Percentiles rank a stretch among this genome's conserved stretches.
Evolutionary conservation across 2,113 vertebrate species (phyloP).

Genomic region (Nothocercus nigrocapillus): DNA sequence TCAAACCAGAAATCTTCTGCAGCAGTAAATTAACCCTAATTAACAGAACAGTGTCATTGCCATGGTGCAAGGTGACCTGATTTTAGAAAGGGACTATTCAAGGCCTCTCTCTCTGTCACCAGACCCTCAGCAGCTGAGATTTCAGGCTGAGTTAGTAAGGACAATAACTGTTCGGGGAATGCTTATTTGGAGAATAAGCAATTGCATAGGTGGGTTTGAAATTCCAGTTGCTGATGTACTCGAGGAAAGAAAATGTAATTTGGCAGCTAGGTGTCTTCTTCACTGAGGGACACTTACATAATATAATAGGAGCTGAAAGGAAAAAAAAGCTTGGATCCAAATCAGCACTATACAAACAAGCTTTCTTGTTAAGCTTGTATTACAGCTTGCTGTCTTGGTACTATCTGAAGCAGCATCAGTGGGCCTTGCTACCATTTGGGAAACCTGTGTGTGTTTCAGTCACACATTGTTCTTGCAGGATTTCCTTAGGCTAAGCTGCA

Average conservation of each 20-base stretch:
- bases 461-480: slow-evolving; percentile 77
- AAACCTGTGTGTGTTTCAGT: slow-evolving; percentile 72
- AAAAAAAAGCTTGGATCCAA: slow-evolving; percentile 37
- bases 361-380: slow-evolving; percentile 45
- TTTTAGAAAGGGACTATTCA: not conserved
- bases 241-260: not conserved
- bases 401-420: slow-evolving; percentile 58
- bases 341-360: slow-evolving; percentile 26
- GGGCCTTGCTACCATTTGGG: slow-evolving; percentile 65
- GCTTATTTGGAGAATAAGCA: not conserved
- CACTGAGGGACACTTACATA: not conserved
- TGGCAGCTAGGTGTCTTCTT: slow-evolving; percentile 34
- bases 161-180: not conserved
- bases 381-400: slow-evolving; percentile 33
- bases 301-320: slow-evolving; percentile 5
- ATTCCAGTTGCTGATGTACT: not conserved
- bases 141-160: not conserved
- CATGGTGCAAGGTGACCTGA: not conserved
- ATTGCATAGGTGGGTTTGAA: not conserved
- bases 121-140: not conserved
- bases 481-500: slow-evolving; percentile 80
- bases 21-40: not conserved
- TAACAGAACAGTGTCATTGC: not conserved
- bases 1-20: not conserved
- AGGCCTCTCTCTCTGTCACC: not conserved